A percentile compares a stretch with the other conserved stretches of the same genome.
These are phyloP conservation scores for Pampusana beccarii DNA, from an alignment of 2,113 vertebrate genomes.

Conservation along the genomic window DNA sequence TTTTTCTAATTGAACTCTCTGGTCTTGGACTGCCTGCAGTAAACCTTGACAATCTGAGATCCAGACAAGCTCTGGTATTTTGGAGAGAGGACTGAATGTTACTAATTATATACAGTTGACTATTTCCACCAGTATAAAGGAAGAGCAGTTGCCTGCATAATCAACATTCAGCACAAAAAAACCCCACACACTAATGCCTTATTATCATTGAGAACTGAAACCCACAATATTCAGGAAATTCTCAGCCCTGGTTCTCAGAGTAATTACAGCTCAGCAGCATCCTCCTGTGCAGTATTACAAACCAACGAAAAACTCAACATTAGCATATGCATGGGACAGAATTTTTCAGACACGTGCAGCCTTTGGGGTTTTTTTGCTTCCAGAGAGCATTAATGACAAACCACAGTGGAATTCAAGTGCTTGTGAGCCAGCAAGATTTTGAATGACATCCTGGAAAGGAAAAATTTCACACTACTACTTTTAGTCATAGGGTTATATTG, in stretches of 20 bases:
- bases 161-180: not conserved
- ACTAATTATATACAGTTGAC: conserved; percentile 31
- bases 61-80: conserved; percentile 6
- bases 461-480: not conserved
- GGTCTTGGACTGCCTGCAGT: conserved; percentile 54
- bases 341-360: not conserved
- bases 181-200: not conserved
- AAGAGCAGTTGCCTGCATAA: not conserved
- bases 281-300: not conserved
- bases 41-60: conserved; percentile 56
- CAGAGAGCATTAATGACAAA: not conserved
- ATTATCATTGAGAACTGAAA: not conserved
- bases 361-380: not conserved
- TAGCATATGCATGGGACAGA: not conserved
- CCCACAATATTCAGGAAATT: not conserved
- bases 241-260: not conserved
- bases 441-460: not conserved
- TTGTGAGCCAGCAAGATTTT: not conserved
- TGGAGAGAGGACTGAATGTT: not conserved
- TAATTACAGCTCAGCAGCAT: not conserved
- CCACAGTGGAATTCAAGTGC: not conserved
- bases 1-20: conserved; percentile 75
- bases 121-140: conserved; percentile 4
- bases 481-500: not conserved
- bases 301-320: not conserved